Conservation (phyloP, 1,140 invertebrate genomes). For the Aphidius ervi region DNA sequence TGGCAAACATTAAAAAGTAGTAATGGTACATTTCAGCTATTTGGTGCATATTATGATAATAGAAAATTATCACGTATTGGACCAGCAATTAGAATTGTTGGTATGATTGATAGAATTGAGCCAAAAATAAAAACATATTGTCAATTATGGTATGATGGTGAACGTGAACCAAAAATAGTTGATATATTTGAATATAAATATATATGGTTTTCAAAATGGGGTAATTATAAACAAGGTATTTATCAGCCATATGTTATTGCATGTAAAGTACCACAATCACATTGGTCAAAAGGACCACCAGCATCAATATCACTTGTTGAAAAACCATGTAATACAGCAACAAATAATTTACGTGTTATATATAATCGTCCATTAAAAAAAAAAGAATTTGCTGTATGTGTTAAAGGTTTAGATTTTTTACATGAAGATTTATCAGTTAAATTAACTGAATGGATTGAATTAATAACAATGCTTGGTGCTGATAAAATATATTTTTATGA, state of each 20-base stretch:
- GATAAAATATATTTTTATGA: conserved; percentile 92
- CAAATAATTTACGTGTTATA: conserved; percentile 82
- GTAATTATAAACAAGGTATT: conserved; percentile 87
- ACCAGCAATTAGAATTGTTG: conserved; percentile 79
- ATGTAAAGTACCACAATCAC: conserved; percentile 75
- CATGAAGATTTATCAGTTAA: conserved; percentile 86
- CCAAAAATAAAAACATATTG: conserved; percentile 79
- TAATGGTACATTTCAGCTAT: conserved; percentile 84
- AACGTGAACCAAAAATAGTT: conserved; percentile 71
- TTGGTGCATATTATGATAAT: conserved; percentile 84
- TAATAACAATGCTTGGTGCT: conserved; percentile 80
- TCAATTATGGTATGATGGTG: conserved; percentile 85
- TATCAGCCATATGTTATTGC: conserved; percentile 88
- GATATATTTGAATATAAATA: conserved; percentile 87
- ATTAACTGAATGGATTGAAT: conserved; percentile 92
- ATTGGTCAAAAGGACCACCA: conserved; percentile 66
- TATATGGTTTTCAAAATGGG: conserved; percentile 92
- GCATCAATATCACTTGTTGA: conserved; percentile 84
- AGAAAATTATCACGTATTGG: conserved; percentile 71
- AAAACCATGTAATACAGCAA: conserved; percentile 77
- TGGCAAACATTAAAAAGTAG: conserved; percentile 78
- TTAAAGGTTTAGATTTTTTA: conserved; percentile 88
- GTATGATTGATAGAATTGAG: conserved; percentile 86
- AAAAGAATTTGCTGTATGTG: conserved; percentile 88
- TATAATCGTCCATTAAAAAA: conserved; percentile 71